A percentile compares a stretch with the other conserved stretches of the same genome.
phyloP scores from a whole-genome alignment of 2,888 invertebrate species.

The Allacma fusca region DNA sequence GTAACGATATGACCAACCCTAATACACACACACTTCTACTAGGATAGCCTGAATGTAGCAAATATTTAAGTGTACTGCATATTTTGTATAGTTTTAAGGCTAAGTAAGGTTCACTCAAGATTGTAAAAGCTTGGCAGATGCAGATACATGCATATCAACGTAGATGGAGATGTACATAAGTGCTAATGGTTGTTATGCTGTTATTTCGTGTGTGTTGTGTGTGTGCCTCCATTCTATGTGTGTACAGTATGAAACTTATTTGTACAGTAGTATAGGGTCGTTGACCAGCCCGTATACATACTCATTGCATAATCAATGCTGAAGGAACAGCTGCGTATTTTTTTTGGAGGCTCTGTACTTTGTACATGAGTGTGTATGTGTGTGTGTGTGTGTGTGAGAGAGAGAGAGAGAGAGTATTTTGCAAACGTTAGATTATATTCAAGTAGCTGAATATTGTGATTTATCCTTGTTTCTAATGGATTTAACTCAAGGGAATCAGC shows the following conservation, averaged over 20 bases:
- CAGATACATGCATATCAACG: too few relatives aligned
- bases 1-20: too few relatives aligned
- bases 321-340: not conserved
- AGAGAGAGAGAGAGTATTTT: not conserved
- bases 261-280: not conserved
- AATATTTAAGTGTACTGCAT: too few relatives aligned
- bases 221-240: too few relatives aligned
- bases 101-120: too few relatives aligned
- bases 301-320: not conserved
- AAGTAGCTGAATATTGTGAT: not conserved
- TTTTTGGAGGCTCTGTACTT: not conserved
- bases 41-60: too few relatives aligned
- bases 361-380: not conserved
- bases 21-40: too few relatives aligned
- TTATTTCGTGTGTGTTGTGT: too few relatives aligned
- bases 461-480: slow-evolving; percentile 8
- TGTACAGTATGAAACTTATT: not conserved
- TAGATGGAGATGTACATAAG: too few relatives aligned
- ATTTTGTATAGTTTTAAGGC: too few relatives aligned
- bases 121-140: too few relatives aligned
- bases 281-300: not conserved
- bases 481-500: slow-evolving; percentile 8
- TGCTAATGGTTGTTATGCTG: too few relatives aligned
- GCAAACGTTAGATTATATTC: not conserved
- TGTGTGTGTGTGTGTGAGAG: not conserved